Percentiles rank a stretch among this genome's conserved stretches.
Evolutionary conservation across 1,140 invertebrate genomes (phyloP).

Genomic region (Drosophila mayri): DNA sequence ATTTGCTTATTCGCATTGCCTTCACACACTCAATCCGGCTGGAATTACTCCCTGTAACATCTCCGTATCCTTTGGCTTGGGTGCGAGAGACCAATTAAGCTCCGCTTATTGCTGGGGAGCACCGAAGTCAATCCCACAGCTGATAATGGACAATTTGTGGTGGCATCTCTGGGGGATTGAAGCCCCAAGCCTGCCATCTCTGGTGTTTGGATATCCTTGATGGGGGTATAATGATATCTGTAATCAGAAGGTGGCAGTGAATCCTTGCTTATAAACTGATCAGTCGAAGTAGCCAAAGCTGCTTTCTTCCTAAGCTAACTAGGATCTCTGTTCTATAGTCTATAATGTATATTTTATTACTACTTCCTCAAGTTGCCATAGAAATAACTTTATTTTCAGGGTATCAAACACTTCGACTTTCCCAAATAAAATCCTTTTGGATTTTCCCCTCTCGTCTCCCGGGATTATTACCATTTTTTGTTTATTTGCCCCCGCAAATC

Average conservation of each 20-base stretch:
- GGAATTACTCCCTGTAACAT: constrained; percentile 5
- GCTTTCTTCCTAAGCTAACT: too few relatives aligned
- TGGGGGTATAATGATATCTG: background rate
- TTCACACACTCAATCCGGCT: background rate
- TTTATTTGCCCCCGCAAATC: constrained; percentile 63
- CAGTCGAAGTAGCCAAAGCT: background rate
- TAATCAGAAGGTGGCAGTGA: background rate
- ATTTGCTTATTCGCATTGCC: constrained; percentile 11
- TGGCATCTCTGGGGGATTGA: constrained; percentile 21
- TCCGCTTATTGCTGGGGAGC: constrained; percentile 49
- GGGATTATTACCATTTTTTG: constrained; percentile 55
- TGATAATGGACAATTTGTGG: constrained; percentile 55
- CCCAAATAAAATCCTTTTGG: too few relatives aligned
- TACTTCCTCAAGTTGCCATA: background rate
- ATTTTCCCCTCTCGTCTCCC: background rate
- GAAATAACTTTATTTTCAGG: background rate
- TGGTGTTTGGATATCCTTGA: background rate
- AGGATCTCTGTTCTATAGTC: too few relatives aligned
- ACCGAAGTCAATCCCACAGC: constrained; percentile 46
- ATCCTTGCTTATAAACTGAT: background rate
- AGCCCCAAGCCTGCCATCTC: background rate
- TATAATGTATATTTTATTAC: background rate
- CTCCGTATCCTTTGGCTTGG: background rate
- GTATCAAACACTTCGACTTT: background rate
- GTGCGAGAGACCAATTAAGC: constrained; percentile 65